These are phyloP conservation scores for Cardiocondyla obscurior DNA, from an alignment of 1,140 invertebrate species.

Conservation along the genomic window DNA sequence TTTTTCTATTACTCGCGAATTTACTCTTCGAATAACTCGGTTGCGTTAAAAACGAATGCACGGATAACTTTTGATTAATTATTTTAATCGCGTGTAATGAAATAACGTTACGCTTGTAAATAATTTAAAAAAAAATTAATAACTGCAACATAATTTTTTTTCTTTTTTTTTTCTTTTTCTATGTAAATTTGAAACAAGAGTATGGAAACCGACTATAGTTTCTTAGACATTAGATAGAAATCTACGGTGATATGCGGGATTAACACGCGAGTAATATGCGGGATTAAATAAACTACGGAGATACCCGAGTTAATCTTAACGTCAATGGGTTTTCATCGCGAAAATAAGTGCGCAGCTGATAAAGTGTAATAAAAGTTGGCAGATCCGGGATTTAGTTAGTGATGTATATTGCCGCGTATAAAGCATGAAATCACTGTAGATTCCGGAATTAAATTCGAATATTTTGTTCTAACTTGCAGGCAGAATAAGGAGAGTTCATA, in stretches of 20 bases:
- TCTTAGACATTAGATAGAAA: neutral
- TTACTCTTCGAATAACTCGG: neutral
- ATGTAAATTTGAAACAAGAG: neutral
- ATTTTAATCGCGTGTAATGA: too few relatives aligned
- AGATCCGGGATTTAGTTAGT: slow-evolving; percentile 23
- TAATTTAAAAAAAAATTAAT: too few relatives aligned
- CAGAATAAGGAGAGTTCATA: neutral
- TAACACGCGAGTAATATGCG: too few relatives aligned
- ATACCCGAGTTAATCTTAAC: slow-evolving; percentile 28
- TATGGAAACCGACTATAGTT: neutral
- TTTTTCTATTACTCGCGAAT: neutral
- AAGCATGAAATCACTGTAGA: slow-evolving; percentile 9
- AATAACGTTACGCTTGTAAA: too few relatives aligned
- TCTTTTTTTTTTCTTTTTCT: too few relatives aligned
- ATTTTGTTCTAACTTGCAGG: neutral
- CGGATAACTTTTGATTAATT: neutral
- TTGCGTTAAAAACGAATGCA: neutral
- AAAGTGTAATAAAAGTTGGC: slow-evolving; percentile 38
- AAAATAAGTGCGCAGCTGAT: slow-evolving; percentile 37
- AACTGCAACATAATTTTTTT: too few relatives aligned
- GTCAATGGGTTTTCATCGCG: slow-evolving; percentile 21
- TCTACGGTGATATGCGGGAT: neutral
- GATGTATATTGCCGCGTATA: neutral
- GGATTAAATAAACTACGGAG: slow-evolving; percentile 4
- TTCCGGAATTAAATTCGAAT: neutral